Evolutionary conservation across 2,888 invertebrate species (phyloP).

Genomic region (Xanthia togata): DNA sequence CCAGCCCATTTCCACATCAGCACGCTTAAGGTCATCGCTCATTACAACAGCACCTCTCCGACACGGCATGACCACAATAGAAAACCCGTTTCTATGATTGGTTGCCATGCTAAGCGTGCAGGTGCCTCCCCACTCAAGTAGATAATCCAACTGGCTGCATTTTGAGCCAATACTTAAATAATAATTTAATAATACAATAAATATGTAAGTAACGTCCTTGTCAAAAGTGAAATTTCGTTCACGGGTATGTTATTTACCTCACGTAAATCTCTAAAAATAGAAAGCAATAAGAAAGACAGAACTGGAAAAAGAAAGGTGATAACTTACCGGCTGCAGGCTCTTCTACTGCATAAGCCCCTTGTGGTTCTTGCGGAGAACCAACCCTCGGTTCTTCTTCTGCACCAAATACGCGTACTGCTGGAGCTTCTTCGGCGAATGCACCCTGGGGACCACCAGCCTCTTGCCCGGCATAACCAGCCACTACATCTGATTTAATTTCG

Average conservation of each 20-base stretch:
- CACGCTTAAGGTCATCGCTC: too few relatives aligned
- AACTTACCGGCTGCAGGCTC: conserved; percentile 1
- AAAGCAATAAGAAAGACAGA: neutral
- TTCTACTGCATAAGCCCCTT: neutral
- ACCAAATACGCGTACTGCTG: neutral
- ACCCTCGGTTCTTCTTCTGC: neutral
- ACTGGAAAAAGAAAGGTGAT: neutral
- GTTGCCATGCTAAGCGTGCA: too few relatives aligned
- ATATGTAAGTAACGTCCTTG: neutral
- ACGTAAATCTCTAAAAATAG: too few relatives aligned
- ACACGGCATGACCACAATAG: too few relatives aligned
- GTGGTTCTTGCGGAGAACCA: neutral
- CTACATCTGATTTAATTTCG: neutral
- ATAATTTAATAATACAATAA: neutral
- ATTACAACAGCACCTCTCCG: too few relatives aligned
- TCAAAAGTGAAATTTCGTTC: neutral
- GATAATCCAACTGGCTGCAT: neutral
- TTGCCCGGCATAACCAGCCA: neutral
- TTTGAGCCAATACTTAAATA: neutral
- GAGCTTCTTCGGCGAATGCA: neutral
- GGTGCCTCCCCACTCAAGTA: neutral
- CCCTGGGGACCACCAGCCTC: conserved; percentile 5
- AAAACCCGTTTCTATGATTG: too few relatives aligned
- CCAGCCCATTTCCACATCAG: neutral
- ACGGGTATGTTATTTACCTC: neutral